These are phyloP conservation scores for Ethmia dodecea DNA, from an alignment of 2,888 invertebrate species.

Conservation along the genomic window DNA sequence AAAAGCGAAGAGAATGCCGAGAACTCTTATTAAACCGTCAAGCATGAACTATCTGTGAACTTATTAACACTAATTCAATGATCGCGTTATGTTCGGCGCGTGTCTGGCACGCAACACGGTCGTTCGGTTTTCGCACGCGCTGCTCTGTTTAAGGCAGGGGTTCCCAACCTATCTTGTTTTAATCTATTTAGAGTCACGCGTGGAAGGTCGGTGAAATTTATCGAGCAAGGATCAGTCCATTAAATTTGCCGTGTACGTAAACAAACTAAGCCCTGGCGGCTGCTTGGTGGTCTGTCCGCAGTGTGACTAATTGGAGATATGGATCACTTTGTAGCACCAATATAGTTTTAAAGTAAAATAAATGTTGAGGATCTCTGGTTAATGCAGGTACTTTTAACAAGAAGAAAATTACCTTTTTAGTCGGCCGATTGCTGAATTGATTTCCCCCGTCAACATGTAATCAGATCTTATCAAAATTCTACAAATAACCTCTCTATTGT, in stretches of 20 bases:
- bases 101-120: slow-evolving; percentile 47
- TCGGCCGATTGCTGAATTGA: slow-evolving; percentile 29
- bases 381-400: too few species aligned
- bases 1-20: neutral
- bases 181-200: too few species aligned
- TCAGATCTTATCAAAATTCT: slow-evolving; percentile 33
- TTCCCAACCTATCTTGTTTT: too few species aligned
- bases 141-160: neutral
- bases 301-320: too few species aligned
- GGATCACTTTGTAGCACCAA: too few species aligned
- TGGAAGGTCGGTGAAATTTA: too few species aligned
- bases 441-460: slow-evolving; percentile 30
- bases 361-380: too few species aligned
- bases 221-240: too few species aligned
- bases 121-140: slow-evolving; percentile 50
- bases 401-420: slow-evolving; percentile 29
- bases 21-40: slow-evolving; percentile 31
- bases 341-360: too few species aligned
- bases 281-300: too few species aligned
- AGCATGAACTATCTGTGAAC: slow-evolving; percentile 43
- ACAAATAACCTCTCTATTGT: slow-evolving; percentile 28
- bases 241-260: too few species aligned
- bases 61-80: slow-evolving; percentile 61
- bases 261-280: too few species aligned
- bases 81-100: slow-evolving; percentile 48